A percentile compares a stretch with the other conserved stretches of the same genome.
Conservation (phyloP, 92 coral and sea anemone genomes). For the Chrysogorgia sp. region DNA sequence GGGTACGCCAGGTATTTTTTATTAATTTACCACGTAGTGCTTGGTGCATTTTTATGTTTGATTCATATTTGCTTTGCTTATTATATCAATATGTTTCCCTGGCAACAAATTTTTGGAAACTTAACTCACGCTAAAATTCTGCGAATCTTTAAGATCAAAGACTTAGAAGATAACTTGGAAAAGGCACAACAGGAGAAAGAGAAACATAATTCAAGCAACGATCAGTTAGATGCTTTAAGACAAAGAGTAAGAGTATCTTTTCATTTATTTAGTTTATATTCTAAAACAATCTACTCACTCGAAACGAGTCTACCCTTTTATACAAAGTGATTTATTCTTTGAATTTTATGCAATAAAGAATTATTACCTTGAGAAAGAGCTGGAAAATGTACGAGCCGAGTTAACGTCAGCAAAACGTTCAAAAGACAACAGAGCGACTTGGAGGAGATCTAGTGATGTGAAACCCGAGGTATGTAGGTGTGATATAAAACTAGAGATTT, state of each 20-base stretch:
- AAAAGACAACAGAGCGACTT: slow-evolving; percentile 64
- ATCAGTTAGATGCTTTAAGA: slow-evolving; percentile 84
- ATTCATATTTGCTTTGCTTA: no score
- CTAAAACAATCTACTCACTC: not conserved
- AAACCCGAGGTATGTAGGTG: slow-evolving; percentile 14
- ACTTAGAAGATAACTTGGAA: slow-evolving; percentile 19
- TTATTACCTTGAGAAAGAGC: slow-evolving; percentile 78
- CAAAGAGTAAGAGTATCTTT: slow-evolving; percentile 66
- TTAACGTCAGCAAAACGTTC: slow-evolving; percentile 75
- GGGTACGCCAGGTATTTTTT: no score
- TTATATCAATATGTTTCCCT: not conserved
- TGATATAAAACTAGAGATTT: no score
- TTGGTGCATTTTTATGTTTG: no score
- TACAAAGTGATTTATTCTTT: not conserved
- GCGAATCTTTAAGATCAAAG: slow-evolving; percentile 15
- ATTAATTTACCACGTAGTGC: no score
- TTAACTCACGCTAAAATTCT: not conserved
- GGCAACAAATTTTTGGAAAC: not conserved
- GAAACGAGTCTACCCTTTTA: no score
- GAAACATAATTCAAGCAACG: slow-evolving; percentile 69
- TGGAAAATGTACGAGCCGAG: slow-evolving; percentile 81
- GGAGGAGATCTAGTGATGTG: slow-evolving; percentile 23
- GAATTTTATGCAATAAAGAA: slow-evolving; percentile 62
- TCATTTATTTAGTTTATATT: not conserved
- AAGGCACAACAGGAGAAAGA: slow-evolving; percentile 10